A percentile compares a stretch with the other conserved stretches of the same genome.
Evolutionary conservation across 2,797 vertebrate genomes (phyloP).

Genomic region (Hapalemur alaotrensis): DNA sequence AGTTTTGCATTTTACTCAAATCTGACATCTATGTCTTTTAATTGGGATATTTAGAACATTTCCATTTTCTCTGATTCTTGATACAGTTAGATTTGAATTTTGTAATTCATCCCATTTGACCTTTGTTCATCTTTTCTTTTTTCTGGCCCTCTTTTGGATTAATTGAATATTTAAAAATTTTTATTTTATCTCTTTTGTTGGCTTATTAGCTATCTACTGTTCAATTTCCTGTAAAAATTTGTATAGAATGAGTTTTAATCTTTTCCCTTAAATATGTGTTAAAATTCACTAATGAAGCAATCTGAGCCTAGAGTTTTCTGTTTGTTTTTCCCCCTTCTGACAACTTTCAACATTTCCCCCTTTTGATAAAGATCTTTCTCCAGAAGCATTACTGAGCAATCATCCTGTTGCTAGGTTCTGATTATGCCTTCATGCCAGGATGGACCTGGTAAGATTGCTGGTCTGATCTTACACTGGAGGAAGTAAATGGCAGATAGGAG

Average conservation of each 20-base stretch:
- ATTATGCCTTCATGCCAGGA: too few species aligned
- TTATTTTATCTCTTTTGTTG: background rate
- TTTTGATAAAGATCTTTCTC: too few species aligned
- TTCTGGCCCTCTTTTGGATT: background rate
- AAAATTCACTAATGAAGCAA: background rate
- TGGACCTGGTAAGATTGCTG: too few species aligned
- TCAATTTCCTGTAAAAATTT: background rate
- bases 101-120: slow-evolving; percentile 3
- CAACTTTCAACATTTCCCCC: too few species aligned
- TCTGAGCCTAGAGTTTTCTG: background rate
- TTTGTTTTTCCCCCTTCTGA: background rate
- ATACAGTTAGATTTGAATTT: background rate
- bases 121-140: background rate
- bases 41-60: background rate
- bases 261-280: background rate
- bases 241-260: background rate
- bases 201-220: background rate
- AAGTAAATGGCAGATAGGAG: too few species aligned
- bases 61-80: slow-evolving; percentile 12
- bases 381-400: too few species aligned
- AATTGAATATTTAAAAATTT: background rate
- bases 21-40: background rate
- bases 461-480: too few species aligned
- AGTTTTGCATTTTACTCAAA: background rate
- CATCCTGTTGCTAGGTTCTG: too few species aligned